Evolutionary conservation across 1,140 invertebrate species (phyloP).

Genomic region (Caenorhabditis brenneri): DNA sequence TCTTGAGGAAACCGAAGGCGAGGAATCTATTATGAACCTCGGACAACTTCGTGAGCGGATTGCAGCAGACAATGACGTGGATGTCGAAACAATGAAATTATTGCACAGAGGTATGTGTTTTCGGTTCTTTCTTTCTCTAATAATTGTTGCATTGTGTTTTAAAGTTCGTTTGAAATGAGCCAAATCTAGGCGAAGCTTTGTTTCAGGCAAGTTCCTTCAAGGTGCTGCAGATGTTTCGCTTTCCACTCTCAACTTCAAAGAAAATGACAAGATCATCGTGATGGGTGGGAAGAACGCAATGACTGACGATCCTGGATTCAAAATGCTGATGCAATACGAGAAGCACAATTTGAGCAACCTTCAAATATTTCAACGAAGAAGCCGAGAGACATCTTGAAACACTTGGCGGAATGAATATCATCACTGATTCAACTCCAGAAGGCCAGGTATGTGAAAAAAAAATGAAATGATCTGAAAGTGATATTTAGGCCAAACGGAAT

Average conservation of each 20-base stretch:
- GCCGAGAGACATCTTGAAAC: constrained; percentile 51
- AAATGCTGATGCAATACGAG: constrained; percentile 51
- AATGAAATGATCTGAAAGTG: not conserved
- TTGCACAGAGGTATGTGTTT: constrained; percentile 42
- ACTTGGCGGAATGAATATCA: constrained; percentile 52
- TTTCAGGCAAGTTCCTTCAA: constrained; percentile 43
- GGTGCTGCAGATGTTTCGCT: constrained; percentile 15
- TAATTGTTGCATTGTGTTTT: no score
- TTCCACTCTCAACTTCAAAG: constrained; percentile 44
- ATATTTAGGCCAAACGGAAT: constrained; percentile 47
- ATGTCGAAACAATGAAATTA: constrained; percentile 45
- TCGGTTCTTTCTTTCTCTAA: not conserved
- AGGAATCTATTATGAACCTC: not conserved
- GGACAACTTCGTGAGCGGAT: constrained; percentile 7
- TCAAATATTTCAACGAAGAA: constrained; percentile 44
- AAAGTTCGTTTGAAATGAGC: no score
- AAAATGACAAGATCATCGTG: constrained; percentile 55
- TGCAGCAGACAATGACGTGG: not conserved
- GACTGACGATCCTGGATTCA: constrained; percentile 51
- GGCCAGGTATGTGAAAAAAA: constrained; percentile 47
- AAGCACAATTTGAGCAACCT: constrained; percentile 47
- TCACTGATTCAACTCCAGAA: constrained; percentile 44
- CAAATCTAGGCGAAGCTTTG: no score
- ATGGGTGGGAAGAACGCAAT: constrained; percentile 44
- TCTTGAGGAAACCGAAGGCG: not conserved